Base-by-base conservation (phyloP, 2,888 invertebrate species). In the Ferdinandea cuprea region DNA sequence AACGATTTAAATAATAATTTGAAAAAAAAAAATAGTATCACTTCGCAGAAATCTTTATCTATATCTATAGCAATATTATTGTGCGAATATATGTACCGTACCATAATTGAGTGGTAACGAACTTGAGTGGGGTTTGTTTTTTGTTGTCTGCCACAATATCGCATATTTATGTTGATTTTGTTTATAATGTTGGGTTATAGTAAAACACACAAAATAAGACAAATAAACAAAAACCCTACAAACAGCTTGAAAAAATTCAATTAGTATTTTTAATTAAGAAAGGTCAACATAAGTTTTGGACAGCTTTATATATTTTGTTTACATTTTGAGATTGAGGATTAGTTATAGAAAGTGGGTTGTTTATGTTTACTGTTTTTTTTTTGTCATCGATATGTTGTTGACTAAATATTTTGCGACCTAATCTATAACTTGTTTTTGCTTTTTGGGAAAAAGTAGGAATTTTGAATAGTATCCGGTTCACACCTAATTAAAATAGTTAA, bases 1-100 rank as follows among this genome's bases (percentile, higher is more conserved):
- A 76, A 76, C 61, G 37, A 69, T 69, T 76, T 61, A 76, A 76
- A 76, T 76, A 69, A 46, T 61, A 76, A 76, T 9, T 76, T 76
- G 2, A 3, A 69, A 61, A 69, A 76, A 69, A 68, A 50, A 68
- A 69, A 69, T 76, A 40, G 69, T 76, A 69, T 76, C 76, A 46
- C 21, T 76, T 76, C 76, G 69, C 28, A 59, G 76, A 76, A 76
- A 76, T 61, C 54, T 76, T 8, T 32, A 58, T 58, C 28, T 40
- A 7, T 15, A 13, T 40, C 7, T 13, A 0, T 7, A 17, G 54
- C 32, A 13, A 17, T 66, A 44, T 54, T 50, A 40, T 13, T 69
- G 40, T 48, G 59, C 42, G 52, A 71, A 52, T 42, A 44, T 11
- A 15, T 9, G 30, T 32, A 48, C 35, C 21, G 13, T 2, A 35